These are phyloP conservation scores for Sylvicapra grimmia DNA, from an alignment of 2,113 vertebrate genomes.

Conservation along the genomic window DNA sequence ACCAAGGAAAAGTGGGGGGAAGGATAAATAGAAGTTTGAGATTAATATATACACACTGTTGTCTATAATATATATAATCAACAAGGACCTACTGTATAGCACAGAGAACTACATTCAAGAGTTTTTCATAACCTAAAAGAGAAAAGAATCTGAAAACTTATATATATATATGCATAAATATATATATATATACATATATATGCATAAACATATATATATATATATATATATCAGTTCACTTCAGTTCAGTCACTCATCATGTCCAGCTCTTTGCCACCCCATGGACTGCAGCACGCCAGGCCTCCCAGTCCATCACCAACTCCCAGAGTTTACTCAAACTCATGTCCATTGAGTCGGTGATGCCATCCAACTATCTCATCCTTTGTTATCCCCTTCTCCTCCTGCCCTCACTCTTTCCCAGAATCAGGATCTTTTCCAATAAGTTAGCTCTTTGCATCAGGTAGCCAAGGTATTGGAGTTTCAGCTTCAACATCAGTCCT, in stretches of 20 bases:
- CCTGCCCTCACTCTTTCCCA: background rate
- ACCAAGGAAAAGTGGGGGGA: too few relatives aligned
- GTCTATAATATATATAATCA: too few relatives aligned
- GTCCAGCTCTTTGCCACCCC: background rate
- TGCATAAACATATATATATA: too few relatives aligned
- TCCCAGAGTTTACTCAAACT: background rate
- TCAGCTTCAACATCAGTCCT: background rate
- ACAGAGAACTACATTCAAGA: too few relatives aligned
- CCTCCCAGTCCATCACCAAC: background rate
- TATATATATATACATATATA: too few relatives aligned
- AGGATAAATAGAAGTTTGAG: too few relatives aligned
- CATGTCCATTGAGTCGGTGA: background rate
- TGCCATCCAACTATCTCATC: background rate
- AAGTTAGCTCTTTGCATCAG: background rate
- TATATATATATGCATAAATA: too few relatives aligned
- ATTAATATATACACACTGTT: too few relatives aligned
- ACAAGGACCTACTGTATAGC: too few relatives aligned
- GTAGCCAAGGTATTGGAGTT: background rate
- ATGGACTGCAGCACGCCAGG: background rate
- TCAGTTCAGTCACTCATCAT: accelerated
- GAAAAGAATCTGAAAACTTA: too few relatives aligned
- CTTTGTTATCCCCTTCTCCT: background rate
- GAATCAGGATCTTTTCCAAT: background rate
- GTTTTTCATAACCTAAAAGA: too few relatives aligned
- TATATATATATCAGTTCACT: background rate